Evolutionary conservation across 2,797 vertebrate genomes (phyloP).

Genomic region (Hippopotamyrus pictus): DNA sequence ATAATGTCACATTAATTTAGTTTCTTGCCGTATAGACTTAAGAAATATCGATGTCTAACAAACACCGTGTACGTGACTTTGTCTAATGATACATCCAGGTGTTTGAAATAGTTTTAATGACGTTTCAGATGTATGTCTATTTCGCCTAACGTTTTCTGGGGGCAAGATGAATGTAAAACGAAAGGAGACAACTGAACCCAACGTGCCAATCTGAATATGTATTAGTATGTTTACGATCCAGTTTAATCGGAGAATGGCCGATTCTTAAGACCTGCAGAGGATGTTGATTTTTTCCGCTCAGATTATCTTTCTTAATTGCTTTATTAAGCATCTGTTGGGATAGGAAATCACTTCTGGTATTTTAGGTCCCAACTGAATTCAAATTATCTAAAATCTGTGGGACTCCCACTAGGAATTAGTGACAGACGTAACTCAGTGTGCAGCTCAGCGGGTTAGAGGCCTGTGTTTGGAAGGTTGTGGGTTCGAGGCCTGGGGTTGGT

Average conservation of each 20-base stretch:
- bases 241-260: neutral
- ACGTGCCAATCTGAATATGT: neutral
- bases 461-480: neutral
- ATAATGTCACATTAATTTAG: neutral
- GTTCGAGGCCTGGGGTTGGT: neutral
- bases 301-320: neutral
- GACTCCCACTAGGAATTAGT: neutral
- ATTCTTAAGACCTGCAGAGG: neutral
- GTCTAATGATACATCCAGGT: neutral
- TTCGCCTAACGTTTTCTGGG: neutral
- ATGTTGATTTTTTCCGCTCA: neutral
- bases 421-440: neutral
- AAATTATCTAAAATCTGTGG: neutral
- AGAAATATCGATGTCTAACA: neutral
- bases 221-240: neutral
- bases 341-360: neutral
- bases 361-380: neutral
- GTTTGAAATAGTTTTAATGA: neutral
- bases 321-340: neutral
- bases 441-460: neutral
- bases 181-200: neutral
- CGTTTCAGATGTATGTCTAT: neutral
- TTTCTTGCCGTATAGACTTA: neutral
- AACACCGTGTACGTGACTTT: neutral
- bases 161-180: neutral